Evolutionary conservation across 2,113 vertebrate genomes (phyloP), one percentile per base, ranked within the genome.

Genomic region (Coptodon bakossiorum): DNA sequence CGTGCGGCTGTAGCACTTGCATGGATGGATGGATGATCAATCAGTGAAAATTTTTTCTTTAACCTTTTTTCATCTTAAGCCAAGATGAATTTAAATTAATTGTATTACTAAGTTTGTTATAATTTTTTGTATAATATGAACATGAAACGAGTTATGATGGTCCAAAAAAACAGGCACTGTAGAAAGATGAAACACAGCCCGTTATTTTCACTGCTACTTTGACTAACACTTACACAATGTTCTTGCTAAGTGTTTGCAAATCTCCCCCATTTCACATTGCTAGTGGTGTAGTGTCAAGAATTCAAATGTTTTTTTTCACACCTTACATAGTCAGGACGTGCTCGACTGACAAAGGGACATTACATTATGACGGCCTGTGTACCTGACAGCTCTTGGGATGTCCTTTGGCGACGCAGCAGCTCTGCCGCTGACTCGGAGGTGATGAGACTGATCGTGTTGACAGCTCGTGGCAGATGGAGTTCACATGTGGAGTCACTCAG

Each of bases 341-440:
- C 27, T 73, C 4, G 1, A 50, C 34, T 22, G 34, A 71, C 81
- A 80, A 82, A 54, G 29, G 24, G 54, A 80, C 90, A 31, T 66
- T 61, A 24, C 45, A 9, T 6, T 4, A 29, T 45, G 40, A 63
- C 4, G 52, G 66, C 71, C 82, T 14, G 83, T 50, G 85, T 43
- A 61, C 73, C 88, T 92, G 92, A 86, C 91, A 81, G 89, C 66
- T 52, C 82, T 81, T 88, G 14, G 34, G 82, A 54, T 85, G 87
- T 86, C 57, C 27, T 88, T 53, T 79, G 66, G 84, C 86, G 54
- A 3, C 13, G 16, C 38, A 7, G 80, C 84, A 85, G 76, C 88
- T 80, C 86, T 79, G 81, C 82, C 53, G 12, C 79, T 78, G 85
- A 90, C 80, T 81, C 57, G 0, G 59, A 43, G 89, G 91, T 63